Evolutionary conservation across 2,113 vertebrate genomes (phyloP), one percentile per base, ranked within the genome.

Genomic region (Syngnathus scovelli): DNA sequence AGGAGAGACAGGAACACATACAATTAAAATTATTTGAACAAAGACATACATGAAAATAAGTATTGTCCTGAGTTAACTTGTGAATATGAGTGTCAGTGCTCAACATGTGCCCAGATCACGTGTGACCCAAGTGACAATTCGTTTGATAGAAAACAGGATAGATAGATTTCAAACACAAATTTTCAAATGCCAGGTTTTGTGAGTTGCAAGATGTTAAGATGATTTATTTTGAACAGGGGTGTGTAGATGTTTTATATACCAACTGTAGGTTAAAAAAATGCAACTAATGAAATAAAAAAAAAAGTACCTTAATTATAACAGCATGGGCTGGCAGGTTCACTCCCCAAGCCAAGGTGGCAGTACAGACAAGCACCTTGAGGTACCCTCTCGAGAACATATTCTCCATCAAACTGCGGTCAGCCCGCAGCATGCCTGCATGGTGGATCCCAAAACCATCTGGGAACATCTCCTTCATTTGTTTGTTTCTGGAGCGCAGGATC

Each of bases 251-350:
- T 33, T 33, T 1, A 56, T 36, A 33, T 23, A 33, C n/a, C n/a
- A 54, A 19, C 27, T 23, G 21, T 54, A 12, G 10, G 9, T 23
- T 4, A 51, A 46, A 16, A 16, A 6, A n/a, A 3, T 16, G 8
- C n/a, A n/a, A 49, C 18, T 56, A 7, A 36, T 5, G 39, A 51
- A 64, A 23, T 2, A 18, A 23, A 2, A 33, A 7, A 65, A 52
- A 2, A 83, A 83, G 77, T 69, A 98, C 97, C 95, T 99, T 99
- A 91, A 99, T 99, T 87, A 99, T 93, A 80, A 99, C 96, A 49
- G 96, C 97, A 63, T 99, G 97, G 37, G 97, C 97, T n/a, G 97
- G 97, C 83, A 99, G 92, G 92, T 99, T 99, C 86, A 99, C 96
- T 74, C 97, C 97, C 97, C 97, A 99, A 81, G 97, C 97, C 10